Base-by-base conservation (phyloP, 1,140 invertebrate genomes). In the Drosophila nebulosa region DNA sequence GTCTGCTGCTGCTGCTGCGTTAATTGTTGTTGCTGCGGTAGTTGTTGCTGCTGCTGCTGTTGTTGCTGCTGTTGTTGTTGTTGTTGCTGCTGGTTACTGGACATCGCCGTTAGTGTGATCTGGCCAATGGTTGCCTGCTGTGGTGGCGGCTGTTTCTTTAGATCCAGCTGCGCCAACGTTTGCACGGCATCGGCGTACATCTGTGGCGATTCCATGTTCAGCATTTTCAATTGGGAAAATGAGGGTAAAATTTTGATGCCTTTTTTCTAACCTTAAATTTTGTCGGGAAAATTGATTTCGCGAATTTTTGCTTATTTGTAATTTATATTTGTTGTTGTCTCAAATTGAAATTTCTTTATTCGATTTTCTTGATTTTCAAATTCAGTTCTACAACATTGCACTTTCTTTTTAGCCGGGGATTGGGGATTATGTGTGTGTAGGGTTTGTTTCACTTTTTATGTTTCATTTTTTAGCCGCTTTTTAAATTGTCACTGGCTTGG, bases 141-240 rank as follows among this genome's bases (percentile, higher is more conserved):
- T 80, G 91, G 78, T 53, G 83, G 91, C 50, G 89, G 80, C 46
- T 84, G 75, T 60, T 92, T 91, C 69, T 92, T 92, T 26, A 92
- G 77, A 61, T 92, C 92, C 78, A 88, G 79, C 77, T 86, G 90
- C 61, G 79, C 81, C 67, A 83, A 73, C 56, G 85, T 90, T 69
- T 83, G 91, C 72, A 84, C 90, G 74, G 80, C 90, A 84, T 95
- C 94, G 73, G 80, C 80, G 92, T 95, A 95, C 94, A 95, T 95
- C 92, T 95, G 94, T 51, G 94, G 94, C 89, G 94, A 95, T 92
- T 95, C 94, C 94, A 95, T 95, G 78, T 93, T 91, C 78, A 91
- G 85, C 89, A 90, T 90, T 79, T 90, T 90, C 57, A 89, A 68
- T 76, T 90, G 78, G 26, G 75, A 68, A 70, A 89, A 89, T 78